A percentile compares a stretch with the other conserved stretches of the same genome.
These are phyloP conservation scores for Ormyrus thymus DNA, from an alignment of 2,888 invertebrate genomes.

Conservation along the genomic window DNA sequence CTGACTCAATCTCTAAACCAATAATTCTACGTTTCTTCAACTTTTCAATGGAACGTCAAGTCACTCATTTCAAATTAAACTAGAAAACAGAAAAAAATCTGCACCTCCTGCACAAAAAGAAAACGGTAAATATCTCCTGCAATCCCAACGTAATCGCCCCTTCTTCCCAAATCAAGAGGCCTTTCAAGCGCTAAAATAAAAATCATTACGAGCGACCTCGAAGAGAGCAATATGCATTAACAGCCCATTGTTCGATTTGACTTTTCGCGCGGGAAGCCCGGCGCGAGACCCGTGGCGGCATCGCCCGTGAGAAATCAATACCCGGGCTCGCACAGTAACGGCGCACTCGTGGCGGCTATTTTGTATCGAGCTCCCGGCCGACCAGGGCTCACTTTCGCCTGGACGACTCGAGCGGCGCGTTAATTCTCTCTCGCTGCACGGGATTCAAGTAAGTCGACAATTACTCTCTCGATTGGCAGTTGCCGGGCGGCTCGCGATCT, in stretches of 20 bases:
- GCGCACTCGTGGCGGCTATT: conserved; percentile 36
- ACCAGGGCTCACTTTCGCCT: too few relatives aligned
- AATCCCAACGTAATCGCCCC: too few relatives aligned
- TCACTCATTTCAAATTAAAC: too few relatives aligned
- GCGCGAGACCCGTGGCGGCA: conserved; percentile 37
- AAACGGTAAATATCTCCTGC: too few relatives aligned
- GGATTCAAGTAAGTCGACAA: neutral
- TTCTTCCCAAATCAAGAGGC: too few relatives aligned
- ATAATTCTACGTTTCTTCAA: too few relatives aligned
- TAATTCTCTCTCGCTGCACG: neutral
- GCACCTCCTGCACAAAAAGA: too few relatives aligned
- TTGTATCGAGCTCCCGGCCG: conserved; percentile 25
- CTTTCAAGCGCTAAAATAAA: too few relatives aligned
- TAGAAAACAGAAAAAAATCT: too few relatives aligned
- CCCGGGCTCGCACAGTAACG: neutral
- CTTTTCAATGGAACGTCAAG: too few relatives aligned
- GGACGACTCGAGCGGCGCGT: neutral
- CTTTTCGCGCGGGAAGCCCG: conserved; percentile 7
- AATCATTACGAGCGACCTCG: too few relatives aligned
- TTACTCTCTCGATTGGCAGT: neutral
- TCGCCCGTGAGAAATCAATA: conserved; percentile 49
- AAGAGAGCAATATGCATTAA: neutral
- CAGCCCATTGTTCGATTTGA: neutral
- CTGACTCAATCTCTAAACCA: too few relatives aligned
- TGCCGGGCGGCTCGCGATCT: neutral